Evolutionary conservation across 1,140 invertebrate species (phyloP), one percentile per base, ranked within the genome.

Genomic region (Polypedilum vanderplanki): DNA sequence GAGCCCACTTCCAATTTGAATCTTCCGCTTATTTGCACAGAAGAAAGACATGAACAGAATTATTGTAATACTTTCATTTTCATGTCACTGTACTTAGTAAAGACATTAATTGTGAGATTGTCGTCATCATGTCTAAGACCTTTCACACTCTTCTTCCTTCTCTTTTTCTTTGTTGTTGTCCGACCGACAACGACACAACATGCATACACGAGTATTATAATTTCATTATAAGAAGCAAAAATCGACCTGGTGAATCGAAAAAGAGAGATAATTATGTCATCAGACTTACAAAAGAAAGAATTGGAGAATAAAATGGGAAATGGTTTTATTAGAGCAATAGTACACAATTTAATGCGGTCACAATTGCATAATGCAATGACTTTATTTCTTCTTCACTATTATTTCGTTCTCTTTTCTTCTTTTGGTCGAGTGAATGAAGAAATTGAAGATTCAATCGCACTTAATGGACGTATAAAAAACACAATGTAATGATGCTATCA

Each of bases 401-500:
- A 33, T 46, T 46, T 46, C 41, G 8, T 46, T 46, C 41, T 57
- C 24, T 33, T n/a, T n/a, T 12, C 46, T 57, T 57, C 46, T 46
- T 46, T 46, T 8, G 2, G 2, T 46, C 8, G 12, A 5, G 1
- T 33, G 5, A 33, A 15, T 57, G 46, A 57, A 57, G 46, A 57
- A 57, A 57, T 57, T 57, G n/a, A 57, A 57, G 46, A 57, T 57
- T 15, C 46, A 57, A 57, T 57, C 46, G 46, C 46, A n/a, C n/a
- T 15, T 57, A 57, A 57, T 57, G 46, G 46, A 57, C 46, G 46
- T 57, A n/a, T 15, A 57, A 57, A 57, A 57, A n/a, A 57, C 4
- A 57, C 46, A 57, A n/a, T 57, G 46, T 57, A 57, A 57, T 57
- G 46, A 57, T 57, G 46, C 46, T 57, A 57, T 57, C 46, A 57